phyloP scores from a whole-genome alignment of 1,140 invertebrate genomes.

The Hypothenemus hampei region DNA sequence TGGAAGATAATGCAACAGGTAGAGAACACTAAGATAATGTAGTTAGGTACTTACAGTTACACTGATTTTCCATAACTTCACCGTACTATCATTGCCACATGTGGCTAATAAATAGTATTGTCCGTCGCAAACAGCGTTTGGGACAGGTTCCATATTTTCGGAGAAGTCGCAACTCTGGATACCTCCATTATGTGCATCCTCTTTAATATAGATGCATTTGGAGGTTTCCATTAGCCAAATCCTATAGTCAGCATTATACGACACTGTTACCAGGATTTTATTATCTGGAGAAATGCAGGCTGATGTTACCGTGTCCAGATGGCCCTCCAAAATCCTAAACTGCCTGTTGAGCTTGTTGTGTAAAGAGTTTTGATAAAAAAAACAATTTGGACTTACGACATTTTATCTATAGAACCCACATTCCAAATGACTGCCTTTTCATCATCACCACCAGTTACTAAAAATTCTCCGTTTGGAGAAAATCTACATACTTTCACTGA shows the following conservation, averaged over 20 bases:
- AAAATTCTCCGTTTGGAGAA: slow-evolving; percentile 56
- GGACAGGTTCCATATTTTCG: slow-evolving; percentile 46
- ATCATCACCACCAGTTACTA: slow-evolving; percentile 70
- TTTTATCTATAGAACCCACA: slow-evolving; percentile 49
- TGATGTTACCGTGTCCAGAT: slow-evolving; percentile 56
- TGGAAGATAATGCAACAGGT: neutral
- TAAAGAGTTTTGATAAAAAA: neutral
- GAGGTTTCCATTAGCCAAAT: slow-evolving; percentile 51
- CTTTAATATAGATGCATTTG: slow-evolving; percentile 39
- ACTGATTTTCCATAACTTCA: slow-evolving; percentile 65
- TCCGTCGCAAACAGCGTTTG: slow-evolving; percentile 34
- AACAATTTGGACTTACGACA: slow-evolving; percentile 40
- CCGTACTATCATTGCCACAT: slow-evolving; percentile 65
- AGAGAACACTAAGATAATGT: neutral
- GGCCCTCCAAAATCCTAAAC: slow-evolving; percentile 50
- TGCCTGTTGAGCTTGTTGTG: too few relatives aligned
- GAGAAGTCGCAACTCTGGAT: slow-evolving; percentile 63
- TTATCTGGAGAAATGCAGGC: slow-evolving; percentile 63
- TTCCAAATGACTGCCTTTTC: slow-evolving; percentile 66
- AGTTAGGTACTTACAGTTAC: slow-evolving; percentile 30
- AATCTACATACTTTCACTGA: slow-evolving; percentile 55
- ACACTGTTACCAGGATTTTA: slow-evolving; percentile 58
- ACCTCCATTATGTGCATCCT: slow-evolving; percentile 67
- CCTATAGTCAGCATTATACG: slow-evolving; percentile 59
- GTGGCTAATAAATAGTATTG: slow-evolving; percentile 58